phyloP scores from a whole-genome alignment of 2,888 invertebrate genomes.

The Dryomyza anilis region DNA sequence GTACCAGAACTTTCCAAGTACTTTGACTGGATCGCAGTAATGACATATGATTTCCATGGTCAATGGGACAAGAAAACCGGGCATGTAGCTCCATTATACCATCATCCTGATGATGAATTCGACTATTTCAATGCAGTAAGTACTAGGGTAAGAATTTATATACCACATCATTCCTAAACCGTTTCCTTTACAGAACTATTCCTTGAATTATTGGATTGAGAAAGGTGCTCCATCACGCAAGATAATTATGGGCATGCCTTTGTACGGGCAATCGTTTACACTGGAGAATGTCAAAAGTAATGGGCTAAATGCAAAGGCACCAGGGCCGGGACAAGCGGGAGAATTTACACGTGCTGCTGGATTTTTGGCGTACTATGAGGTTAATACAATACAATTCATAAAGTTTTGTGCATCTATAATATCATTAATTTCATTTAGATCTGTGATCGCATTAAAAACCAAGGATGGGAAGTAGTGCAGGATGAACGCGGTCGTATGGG shows the following conservation, averaged over 20 bases:
- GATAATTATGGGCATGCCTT: constrained; percentile 86
- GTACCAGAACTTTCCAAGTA: constrained; percentile 75
- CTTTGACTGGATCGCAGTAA: constrained; percentile 89
- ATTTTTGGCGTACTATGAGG: constrained; percentile 87
- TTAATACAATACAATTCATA: too few species aligned
- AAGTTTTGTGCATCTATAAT: too few species aligned
- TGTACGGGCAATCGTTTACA: constrained; percentile 87
- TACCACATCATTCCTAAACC: not conserved
- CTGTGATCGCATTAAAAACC: constrained; percentile 78
- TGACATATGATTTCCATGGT: constrained; percentile 91
- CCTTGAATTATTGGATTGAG: constrained; percentile 87
- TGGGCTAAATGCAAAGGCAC: constrained; percentile 77
- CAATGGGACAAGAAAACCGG: constrained; percentile 93
- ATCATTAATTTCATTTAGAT: too few species aligned
- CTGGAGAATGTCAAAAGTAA: constrained; percentile 66
- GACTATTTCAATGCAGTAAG: constrained; percentile 82
- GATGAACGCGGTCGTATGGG: constrained; percentile 81
- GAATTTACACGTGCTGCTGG: constrained; percentile 84
- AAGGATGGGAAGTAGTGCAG: constrained; percentile 80
- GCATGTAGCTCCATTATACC: constrained; percentile 83
- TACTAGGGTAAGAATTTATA: constrained; percentile 29
- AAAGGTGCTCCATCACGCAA: constrained; percentile 82
- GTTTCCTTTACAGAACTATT: constrained; percentile 70
- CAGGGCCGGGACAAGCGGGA: constrained; percentile 81
- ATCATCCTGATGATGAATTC: constrained; percentile 81